Evolutionary conservation across 2,888 invertebrate species (phyloP).

Genomic region (Helleia helle): DNA sequence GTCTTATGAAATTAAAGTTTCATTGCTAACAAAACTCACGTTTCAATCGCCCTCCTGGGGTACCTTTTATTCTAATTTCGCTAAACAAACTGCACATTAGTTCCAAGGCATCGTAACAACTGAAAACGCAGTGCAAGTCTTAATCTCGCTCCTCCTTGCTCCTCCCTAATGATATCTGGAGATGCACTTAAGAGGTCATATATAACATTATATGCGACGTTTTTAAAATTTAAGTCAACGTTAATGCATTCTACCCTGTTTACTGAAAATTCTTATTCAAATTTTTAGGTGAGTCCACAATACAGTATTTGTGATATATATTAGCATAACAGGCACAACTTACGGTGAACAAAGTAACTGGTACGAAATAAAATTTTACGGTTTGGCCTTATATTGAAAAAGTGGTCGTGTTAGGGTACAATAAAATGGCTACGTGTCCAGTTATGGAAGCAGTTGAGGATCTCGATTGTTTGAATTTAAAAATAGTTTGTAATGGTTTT

Average conservation of each 20-base stretch:
- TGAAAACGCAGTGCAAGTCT: slow-evolving; percentile 44
- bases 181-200: slow-evolving; percentile 68
- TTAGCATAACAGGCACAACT: too few species aligned
- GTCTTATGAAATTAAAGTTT: slow-evolving; percentile 6
- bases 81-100: slow-evolving; percentile 23
- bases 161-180: slow-evolving; percentile 69
- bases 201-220: slow-evolving; percentile 70
- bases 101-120: slow-evolving; percentile 25
- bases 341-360: slow-evolving; percentile 64
- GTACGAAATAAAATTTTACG: slow-evolving; percentile 65
- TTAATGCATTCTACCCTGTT: slow-evolving; percentile 65
- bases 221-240: slow-evolving; percentile 71
- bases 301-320: slow-evolving; percentile 48
- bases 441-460: slow-evolving; percentile 45
- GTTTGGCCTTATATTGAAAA: slow-evolving; percentile 61
- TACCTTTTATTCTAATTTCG: slow-evolving; percentile 20
- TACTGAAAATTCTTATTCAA: slow-evolving; percentile 69
- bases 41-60: neutral
- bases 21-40: neutral
- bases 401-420: slow-evolving; percentile 51
- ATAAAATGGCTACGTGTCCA: slow-evolving; percentile 46
- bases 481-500: neutral
- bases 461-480: slow-evolving; percentile 23
- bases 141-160: slow-evolving; percentile 54
- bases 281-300: slow-evolving; percentile 61